phyloP scores from a whole-genome alignment of 1,140 invertebrate genomes.

The Parapsyche elsis region DNA sequence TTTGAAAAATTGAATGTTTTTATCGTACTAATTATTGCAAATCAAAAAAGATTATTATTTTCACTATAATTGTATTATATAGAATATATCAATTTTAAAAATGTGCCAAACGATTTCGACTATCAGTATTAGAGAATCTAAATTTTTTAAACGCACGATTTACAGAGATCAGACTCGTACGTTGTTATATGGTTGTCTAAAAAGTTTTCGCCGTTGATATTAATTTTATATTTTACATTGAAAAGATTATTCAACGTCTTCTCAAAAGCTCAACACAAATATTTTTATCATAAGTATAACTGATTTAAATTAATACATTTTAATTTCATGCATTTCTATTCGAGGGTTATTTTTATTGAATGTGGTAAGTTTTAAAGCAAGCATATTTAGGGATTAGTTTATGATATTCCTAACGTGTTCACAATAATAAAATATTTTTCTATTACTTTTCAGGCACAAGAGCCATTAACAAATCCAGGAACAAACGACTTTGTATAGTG shows the following conservation, averaged over 20 bases:
- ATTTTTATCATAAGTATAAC: neutral
- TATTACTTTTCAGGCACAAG: slow-evolving; percentile 74
- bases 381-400: neutral
- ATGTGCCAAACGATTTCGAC: too few species aligned
- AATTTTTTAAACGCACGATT: neutral
- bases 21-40: too few species aligned
- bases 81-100: too few species aligned
- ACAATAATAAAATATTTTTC: slow-evolving; percentile 45
- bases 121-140: too few species aligned
- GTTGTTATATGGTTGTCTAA: neutral
- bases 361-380: slow-evolving; percentile 57
- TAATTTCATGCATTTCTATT: slow-evolving; percentile 64
- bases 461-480: slow-evolving; percentile 77
- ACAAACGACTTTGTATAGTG: slow-evolving; percentile 77
- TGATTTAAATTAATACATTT: neutral
- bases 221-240: too few species aligned
- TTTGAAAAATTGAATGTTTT: too few species aligned
- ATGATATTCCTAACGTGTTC: too few species aligned
- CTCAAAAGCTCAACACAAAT: neutral
- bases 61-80: too few species aligned
- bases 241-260: too few species aligned
- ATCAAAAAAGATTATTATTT: too few species aligned
- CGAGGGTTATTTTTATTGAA: slow-evolving; percentile 63
- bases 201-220: too few species aligned
- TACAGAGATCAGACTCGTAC: too few species aligned